phyloP scores from a whole-genome alignment of 1,140 invertebrate genomes.

The Nasonia vitripennis region DNA sequence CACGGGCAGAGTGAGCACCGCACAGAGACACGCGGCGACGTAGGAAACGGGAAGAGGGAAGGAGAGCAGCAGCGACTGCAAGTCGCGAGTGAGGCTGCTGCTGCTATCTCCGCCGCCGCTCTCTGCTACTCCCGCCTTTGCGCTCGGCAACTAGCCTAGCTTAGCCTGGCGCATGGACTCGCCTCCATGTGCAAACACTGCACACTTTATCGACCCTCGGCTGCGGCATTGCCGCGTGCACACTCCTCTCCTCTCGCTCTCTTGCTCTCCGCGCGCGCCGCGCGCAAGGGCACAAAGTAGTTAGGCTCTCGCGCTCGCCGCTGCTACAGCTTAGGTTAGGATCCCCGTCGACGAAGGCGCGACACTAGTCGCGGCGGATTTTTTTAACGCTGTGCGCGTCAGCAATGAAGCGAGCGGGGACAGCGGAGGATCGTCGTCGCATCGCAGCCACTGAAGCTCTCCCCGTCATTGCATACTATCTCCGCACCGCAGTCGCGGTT shows the following conservation, averaged over 20 bases:
- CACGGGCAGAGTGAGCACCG: neutral
- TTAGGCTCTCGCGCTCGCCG: neutral
- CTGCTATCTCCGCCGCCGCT: no score
- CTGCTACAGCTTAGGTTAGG: conserved; percentile 22
- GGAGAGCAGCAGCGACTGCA: neutral
- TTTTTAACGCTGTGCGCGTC: no score
- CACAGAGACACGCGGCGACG: neutral
- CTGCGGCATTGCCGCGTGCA: conserved; percentile 1
- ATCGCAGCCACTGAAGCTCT: no score
- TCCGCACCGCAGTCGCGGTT: no score
- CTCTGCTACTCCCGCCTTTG: neutral
- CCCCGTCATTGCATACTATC: no score
- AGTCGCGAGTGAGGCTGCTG: neutral
- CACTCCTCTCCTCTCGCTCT: neutral
- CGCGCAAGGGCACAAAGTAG: conserved; percentile 25
- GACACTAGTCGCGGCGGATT: neutral
- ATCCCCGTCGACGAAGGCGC: conserved; percentile 9
- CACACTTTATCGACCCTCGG: conserved; percentile 39
- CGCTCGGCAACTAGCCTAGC: neutral
- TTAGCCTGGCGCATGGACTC: conserved; percentile 28
- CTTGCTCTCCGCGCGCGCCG: neutral
- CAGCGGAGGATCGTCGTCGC: no score
- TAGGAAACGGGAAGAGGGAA: neutral
- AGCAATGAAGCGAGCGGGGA: no score
- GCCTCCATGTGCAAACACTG: conserved; percentile 42